Percentiles rank a stretch among this genome's conserved stretches.
These are phyloP conservation scores for Andricus quercusramuli DNA, from an alignment of 2,888 invertebrate species.

Conservation along the genomic window DNA sequence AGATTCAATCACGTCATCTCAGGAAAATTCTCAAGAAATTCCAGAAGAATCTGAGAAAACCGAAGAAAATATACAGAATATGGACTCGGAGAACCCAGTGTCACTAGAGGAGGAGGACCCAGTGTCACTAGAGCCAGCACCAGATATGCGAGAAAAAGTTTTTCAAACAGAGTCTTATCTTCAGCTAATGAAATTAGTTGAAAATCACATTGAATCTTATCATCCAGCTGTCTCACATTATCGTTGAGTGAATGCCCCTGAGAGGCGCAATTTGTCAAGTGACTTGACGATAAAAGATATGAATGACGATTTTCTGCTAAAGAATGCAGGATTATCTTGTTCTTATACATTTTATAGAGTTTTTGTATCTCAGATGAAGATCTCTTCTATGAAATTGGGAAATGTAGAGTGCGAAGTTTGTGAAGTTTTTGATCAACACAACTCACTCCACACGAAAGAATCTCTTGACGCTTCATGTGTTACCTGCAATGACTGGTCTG, in stretches of 20 bases:
- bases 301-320: conserved; percentile 43
- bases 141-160: conserved; percentile 20
- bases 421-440: too few species aligned
- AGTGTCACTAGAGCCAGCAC: background rate
- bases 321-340: conserved; percentile 19
- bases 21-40: too few species aligned
- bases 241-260: conserved; percentile 43
- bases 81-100: background rate
- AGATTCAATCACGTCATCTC: too few species aligned
- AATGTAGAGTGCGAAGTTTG: background rate
- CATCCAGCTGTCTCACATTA: conserved; percentile 46
- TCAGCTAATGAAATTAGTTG: background rate
- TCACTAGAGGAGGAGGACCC: background rate
- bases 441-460: too few species aligned
- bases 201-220: conserved; percentile 41
- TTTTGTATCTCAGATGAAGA: conserved; percentile 28
- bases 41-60: too few species aligned
- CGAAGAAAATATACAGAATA: background rate
- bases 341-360: conserved; percentile 40
- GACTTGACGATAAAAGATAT: conserved; percentile 43
- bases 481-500: too few species aligned
- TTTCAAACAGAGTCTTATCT: background rate
- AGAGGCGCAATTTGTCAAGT: conserved; percentile 39
- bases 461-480: too few species aligned
- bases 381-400: conserved; percentile 43